Conservation (phyloP, 35 echinoderm and acorn worm species). For the Ophiothrix spiculata region DNA sequence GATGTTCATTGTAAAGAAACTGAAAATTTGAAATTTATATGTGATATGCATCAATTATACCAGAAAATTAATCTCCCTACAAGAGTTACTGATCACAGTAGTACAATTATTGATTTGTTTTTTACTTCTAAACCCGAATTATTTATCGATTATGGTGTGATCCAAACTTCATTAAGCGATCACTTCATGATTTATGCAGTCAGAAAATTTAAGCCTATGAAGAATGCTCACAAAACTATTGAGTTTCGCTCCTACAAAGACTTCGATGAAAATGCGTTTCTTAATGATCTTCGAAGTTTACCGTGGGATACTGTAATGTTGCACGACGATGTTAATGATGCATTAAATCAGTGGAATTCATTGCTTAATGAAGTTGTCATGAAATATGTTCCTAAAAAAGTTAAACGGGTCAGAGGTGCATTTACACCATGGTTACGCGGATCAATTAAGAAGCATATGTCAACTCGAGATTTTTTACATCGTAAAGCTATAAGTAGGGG, state of each 20-base stretch:
- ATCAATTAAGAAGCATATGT: background rate
- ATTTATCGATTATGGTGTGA: background rate
- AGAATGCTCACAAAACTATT: background rate
- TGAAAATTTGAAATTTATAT: background rate
- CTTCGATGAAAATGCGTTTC: background rate
- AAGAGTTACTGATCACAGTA: background rate
- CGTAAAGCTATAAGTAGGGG: background rate
- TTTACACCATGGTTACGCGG: background rate
- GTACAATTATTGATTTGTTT: background rate
- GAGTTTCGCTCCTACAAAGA: background rate
- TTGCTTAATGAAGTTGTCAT: background rate
- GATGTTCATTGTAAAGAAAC: background rate
- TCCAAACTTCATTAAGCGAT: background rate
- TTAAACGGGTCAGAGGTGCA: background rate
- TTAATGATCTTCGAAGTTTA: background rate
- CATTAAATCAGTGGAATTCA: background rate
- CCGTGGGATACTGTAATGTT: too few species aligned
- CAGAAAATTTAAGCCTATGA: background rate
- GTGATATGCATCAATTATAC: background rate
- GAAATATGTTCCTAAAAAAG: background rate
- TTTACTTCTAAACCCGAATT: background rate
- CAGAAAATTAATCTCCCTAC: background rate
- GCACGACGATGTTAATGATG: background rate
- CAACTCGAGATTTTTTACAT: slow-evolving; percentile 1
- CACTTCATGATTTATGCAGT: background rate